Base-by-base conservation (phyloP, 2,797 vertebrate species). In the Argya squamiceps region DNA sequence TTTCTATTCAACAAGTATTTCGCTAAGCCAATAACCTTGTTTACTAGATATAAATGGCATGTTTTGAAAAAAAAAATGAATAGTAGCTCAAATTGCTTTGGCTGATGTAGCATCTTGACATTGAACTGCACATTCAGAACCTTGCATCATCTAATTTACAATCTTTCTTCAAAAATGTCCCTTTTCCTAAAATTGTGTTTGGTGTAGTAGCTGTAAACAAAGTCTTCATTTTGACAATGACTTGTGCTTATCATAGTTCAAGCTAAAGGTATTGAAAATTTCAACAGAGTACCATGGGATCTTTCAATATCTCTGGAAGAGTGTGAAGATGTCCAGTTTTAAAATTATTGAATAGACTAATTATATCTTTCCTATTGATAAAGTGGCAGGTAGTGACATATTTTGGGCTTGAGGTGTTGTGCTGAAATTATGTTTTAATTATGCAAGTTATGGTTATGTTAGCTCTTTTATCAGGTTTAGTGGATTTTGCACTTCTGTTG, bases 21-120 rank as follows among this genome's bases (percentile, higher is more conserved):
- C 4, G 12, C 74, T 76, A 92, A 88, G 15, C 20, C 53, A 74
- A 30, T 70, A 81, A 84, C 84, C 73, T 71, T 87, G 39, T 88
- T 95, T 92, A n/a, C 37, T 29, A 65, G 78, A 79, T 58, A 75
- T 70, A 83, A 90, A 93, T 44, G 73, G 11, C 46, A 77, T 39
- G 6, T 67, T 80, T 53, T 20, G 18, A 8, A n/a, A 79, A 78
- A 78, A 77, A 79, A 75, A 92, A 87, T 11, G 5, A 94, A 55
- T 75, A 83, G 20, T 8, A 79, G 9, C 89, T 94, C 56, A 79
- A 85, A 75, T 93, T 94, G 36, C 43, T 94, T 70, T 82, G 14
- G 19, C 29, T 95, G 71, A 68, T 87, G 43, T 44, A 94, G 55
- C 63, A 91, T 55, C 67, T 94, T 95, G 88, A 93, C 65, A 83